Conservation (phyloP, 1,140 invertebrate genomes). For the Microplitis mediator region DNA sequence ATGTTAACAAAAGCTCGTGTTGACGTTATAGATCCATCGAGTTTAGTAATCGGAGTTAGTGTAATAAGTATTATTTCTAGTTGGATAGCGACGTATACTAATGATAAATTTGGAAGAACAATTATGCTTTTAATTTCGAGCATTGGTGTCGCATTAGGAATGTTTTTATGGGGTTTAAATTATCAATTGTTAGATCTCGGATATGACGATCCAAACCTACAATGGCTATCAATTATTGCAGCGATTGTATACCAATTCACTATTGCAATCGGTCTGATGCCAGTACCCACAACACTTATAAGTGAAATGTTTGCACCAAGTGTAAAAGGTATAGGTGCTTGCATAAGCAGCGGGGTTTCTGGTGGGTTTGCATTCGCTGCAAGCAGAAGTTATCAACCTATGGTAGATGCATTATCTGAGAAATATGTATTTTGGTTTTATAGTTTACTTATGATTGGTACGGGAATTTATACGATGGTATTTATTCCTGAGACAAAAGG, state of each 20-base stretch:
- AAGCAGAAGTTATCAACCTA: constrained; percentile 74
- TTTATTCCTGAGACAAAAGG: constrained; percentile 83
- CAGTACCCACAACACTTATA: constrained; percentile 74
- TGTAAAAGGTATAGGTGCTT: constrained; percentile 72
- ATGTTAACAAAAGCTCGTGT: constrained; percentile 71
- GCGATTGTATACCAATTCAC: constrained; percentile 70
- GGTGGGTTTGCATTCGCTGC: constrained; percentile 76
- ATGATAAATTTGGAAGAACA: constrained; percentile 75
- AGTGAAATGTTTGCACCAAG: constrained; percentile 77
- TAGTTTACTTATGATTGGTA: constrained; percentile 68
- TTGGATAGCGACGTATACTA: constrained; percentile 67
- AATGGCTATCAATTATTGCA: constrained; percentile 68
- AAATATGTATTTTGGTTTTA: constrained; percentile 80
- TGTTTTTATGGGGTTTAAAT: constrained; percentile 67
- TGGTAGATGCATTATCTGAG: constrained; percentile 67
- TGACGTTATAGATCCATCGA: constrained; percentile 54
- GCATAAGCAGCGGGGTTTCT: constrained; percentile 72
- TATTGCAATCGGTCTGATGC: constrained; percentile 72
- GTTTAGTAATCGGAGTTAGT: constrained; percentile 71
- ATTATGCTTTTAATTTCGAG: constrained; percentile 70
- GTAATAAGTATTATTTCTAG: constrained; percentile 69
- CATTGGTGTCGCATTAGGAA: constrained; percentile 62
- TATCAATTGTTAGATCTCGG: constrained; percentile 66
- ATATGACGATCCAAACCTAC: constrained; percentile 50
- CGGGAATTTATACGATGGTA: constrained; percentile 69